Evolutionary conservation across 2,888 invertebrate genomes (phyloP).

Genomic region (Campaea margaritaria): DNA sequence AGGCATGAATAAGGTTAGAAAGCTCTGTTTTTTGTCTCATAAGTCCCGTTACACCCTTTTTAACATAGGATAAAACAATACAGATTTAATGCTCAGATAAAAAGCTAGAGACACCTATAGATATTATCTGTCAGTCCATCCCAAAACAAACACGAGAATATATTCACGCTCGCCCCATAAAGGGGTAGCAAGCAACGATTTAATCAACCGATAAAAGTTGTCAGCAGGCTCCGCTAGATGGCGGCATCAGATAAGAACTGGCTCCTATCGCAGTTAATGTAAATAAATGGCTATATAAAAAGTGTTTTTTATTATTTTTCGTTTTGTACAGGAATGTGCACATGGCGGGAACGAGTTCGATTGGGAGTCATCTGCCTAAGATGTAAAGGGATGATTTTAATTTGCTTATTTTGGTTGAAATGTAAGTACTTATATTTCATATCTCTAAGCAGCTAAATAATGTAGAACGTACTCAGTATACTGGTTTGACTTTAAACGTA

Average conservation of each 20-base stretch:
- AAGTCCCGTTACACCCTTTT: conserved; percentile 11
- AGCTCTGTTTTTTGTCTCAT: background rate
- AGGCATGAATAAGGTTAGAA: background rate
- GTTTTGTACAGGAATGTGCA: conserved; percentile 10
- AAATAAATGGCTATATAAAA: conserved; percentile 30
- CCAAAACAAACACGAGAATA: conserved; percentile 66
- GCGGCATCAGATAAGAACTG: conserved; percentile 62
- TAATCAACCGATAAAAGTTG: conserved; percentile 80
- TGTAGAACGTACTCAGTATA: too few species aligned
- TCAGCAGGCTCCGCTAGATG: conserved; percentile 67
- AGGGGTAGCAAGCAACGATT: conserved; percentile 78
- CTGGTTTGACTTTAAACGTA: too few species aligned
- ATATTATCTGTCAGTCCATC: conserved; percentile 59
- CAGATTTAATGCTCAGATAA: conserved; percentile 49
- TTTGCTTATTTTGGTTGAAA: too few species aligned
- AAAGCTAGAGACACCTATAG: conserved; percentile 53
- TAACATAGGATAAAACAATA: conserved; percentile 29
- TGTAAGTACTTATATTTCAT: too few species aligned
- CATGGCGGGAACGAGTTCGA: background rate
- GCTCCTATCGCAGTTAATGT: conserved; percentile 41
- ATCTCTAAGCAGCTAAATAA: too few species aligned
- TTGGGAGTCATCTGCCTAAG: too few species aligned
- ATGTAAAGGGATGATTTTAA: too few species aligned
- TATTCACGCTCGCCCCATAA: conserved; percentile 65
- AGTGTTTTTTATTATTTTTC: conserved; percentile 32